Percentiles rank a stretch among this genome's conserved stretches.
Conservation (phyloP, 1,140 invertebrate species). For the Chrysoperla carnea region DNA sequence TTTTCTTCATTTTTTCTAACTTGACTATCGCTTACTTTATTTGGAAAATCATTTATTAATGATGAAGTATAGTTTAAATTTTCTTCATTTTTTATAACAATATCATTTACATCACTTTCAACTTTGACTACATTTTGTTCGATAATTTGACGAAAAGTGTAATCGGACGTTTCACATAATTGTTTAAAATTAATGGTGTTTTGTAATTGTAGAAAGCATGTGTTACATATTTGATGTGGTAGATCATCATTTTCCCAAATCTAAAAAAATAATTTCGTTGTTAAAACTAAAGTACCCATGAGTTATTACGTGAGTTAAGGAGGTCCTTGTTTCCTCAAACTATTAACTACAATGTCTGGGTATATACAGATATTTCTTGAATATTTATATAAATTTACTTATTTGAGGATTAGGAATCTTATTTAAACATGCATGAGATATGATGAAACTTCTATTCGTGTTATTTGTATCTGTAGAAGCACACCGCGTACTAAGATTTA, state of each 20-base stretch:
- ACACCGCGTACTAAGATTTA: too few relatives aligned
- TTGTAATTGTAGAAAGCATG: slow-evolving; percentile 27
- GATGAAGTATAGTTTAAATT: background rate
- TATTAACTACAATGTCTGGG: too few relatives aligned
- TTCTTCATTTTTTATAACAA: background rate
- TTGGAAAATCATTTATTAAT: slow-evolving; percentile 3
- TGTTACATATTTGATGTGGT: slow-evolving; percentile 25
- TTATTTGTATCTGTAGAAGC: too few relatives aligned
- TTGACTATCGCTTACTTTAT: too few relatives aligned
- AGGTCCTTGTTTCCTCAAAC: too few relatives aligned
- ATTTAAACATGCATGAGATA: too few relatives aligned
- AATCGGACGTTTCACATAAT: slow-evolving; percentile 26
- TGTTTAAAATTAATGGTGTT: slow-evolving; percentile 28
- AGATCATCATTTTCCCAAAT: slow-evolving; percentile 25
- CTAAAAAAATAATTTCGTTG: slow-evolving; percentile 16
- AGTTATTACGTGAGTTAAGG: too few relatives aligned
- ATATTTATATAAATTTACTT: too few relatives aligned
- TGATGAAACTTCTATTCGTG: too few relatives aligned
- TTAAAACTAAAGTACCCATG: too few relatives aligned
- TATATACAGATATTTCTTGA: too few relatives aligned
- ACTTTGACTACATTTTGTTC: background rate
- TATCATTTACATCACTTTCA: slow-evolving; percentile 1
- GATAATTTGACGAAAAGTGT: slow-evolving; percentile 15
- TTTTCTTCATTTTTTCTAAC: background rate
- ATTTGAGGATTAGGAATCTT: too few relatives aligned